Conservation (phyloP, 2,113 vertebrate species). For the Thinocorus orbignyianus region DNA sequence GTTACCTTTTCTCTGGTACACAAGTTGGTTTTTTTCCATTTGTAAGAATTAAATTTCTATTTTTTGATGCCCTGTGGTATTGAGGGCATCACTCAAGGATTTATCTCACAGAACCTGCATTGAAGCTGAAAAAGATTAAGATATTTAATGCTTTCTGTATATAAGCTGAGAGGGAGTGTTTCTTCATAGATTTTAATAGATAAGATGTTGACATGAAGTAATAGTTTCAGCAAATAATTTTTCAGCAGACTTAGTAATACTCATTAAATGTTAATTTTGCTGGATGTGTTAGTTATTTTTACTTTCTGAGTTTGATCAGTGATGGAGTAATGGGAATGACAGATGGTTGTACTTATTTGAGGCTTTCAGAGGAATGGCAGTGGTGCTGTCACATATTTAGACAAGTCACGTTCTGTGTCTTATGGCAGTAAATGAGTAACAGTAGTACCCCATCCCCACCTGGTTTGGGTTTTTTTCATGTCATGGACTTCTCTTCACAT, state of each 20-base stretch:
- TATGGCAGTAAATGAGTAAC: neutral
- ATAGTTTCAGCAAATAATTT: neutral
- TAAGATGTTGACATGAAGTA: neutral
- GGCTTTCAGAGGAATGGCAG: neutral
- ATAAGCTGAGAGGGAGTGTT: neutral
- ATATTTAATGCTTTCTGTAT: neutral
- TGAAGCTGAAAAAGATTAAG: neutral
- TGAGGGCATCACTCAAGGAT: neutral
- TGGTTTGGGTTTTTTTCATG: neutral
- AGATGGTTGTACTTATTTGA: neutral
- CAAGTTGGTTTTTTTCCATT: neutral
- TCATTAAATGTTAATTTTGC: neutral
- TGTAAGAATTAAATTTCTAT: neutral
- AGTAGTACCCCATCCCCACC: neutral
- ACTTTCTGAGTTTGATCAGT: neutral
- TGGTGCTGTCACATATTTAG: neutral
- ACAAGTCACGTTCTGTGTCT: neutral
- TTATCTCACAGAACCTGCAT: neutral
- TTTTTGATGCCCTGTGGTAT: neutral
- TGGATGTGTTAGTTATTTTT: neutral
- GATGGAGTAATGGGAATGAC: neutral
- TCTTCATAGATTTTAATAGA: neutral
- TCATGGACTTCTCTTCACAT: neutral
- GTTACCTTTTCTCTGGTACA: neutral
- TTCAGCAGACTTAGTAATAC: neutral